These are phyloP conservation scores for Periophthalmus magnuspinnatus DNA, from an alignment of 2,797 vertebrate genomes.

Conservation along the genomic window DNA sequence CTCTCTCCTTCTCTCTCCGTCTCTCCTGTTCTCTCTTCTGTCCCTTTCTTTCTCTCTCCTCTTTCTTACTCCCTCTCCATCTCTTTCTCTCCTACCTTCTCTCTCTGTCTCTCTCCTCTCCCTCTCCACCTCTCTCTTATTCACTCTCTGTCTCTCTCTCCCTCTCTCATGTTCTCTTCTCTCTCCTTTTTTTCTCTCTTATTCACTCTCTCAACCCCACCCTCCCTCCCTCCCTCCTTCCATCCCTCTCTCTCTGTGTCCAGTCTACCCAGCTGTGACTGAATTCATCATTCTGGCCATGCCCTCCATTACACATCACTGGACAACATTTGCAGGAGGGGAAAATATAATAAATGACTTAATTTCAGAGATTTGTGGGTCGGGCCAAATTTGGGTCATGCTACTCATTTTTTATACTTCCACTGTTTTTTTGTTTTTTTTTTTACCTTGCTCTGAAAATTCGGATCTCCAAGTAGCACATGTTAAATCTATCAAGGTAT, in stretches of 20 bases:
- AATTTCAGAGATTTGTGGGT: slow-evolving; percentile 70
- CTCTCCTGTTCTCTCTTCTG: too few species aligned
- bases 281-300: slow-evolving; percentile 78
- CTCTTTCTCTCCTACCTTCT: too few species aligned
- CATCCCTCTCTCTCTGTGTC: slow-evolving; percentile 6
- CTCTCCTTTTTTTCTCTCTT: neutral
- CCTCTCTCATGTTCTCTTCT: slow-evolving; percentile 23
- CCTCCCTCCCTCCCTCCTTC: neutral
- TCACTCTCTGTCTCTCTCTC: neutral
- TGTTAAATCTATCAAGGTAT: slow-evolving; percentile 53
- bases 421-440: too few species aligned
- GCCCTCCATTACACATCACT: slow-evolving; percentile 78
- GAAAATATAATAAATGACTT: slow-evolving; percentile 78
- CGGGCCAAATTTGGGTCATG: slow-evolving; percentile 77
- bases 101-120: neutral
- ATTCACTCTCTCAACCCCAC: neutral
- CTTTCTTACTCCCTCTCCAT: neutral
- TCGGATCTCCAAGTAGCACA: slow-evolving; percentile 40
- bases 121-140: slow-evolving; percentile 15
- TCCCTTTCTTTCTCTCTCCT: slow-evolving; percentile 3
- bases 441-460: slow-evolving; percentile 24
- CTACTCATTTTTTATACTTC: slow-evolving; percentile 13
- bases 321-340: slow-evolving; percentile 74
- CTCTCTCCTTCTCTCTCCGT: too few species aligned
- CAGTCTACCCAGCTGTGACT: slow-evolving; percentile 67